Evolutionary conservation across 2,113 vertebrate genomes (phyloP).

Genomic region (Hemiscyllium ocellatum): DNA sequence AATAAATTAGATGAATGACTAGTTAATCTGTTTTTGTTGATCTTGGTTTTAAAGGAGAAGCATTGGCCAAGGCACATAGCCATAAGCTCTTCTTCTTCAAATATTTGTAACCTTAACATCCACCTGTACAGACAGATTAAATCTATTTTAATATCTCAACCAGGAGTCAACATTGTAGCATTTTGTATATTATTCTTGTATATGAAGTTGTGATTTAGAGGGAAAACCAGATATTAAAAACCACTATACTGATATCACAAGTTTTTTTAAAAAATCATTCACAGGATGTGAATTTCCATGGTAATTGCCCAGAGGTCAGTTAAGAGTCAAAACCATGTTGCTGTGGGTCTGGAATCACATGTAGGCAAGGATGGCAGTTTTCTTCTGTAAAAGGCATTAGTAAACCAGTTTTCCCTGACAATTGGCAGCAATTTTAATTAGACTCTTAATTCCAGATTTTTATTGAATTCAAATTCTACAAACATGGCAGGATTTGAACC

Average conservation of each 20-base stretch:
- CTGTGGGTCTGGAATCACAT: too few relatives aligned
- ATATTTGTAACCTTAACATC: not conserved
- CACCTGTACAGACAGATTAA: not conserved
- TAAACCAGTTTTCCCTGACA: too few relatives aligned
- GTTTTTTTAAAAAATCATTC: not conserved
- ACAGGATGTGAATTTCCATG: too few relatives aligned
- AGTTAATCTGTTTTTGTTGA: not conserved
- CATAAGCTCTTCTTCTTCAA: not conserved
- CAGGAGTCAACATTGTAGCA: not conserved
- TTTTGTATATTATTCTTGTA: not conserved
- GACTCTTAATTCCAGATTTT: too few relatives aligned
- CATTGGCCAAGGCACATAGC: not conserved
- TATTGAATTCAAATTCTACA: too few relatives aligned
- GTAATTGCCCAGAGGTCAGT: too few relatives aligned
- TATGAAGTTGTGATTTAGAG: conserved; percentile 6
- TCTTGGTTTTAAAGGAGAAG: not conserved
- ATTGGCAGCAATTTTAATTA: too few relatives aligned
- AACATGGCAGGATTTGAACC: too few relatives aligned
- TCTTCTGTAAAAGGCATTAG: too few relatives aligned
- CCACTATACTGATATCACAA: not conserved
- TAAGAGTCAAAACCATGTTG: too few relatives aligned
- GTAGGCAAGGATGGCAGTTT: too few relatives aligned
- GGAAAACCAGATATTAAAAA: not conserved
- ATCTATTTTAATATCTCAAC: not conserved
- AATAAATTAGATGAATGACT: not conserved